Conservation (phyloP, 2,888 invertebrate species). For the Eupithecia centaureata region DNA sequence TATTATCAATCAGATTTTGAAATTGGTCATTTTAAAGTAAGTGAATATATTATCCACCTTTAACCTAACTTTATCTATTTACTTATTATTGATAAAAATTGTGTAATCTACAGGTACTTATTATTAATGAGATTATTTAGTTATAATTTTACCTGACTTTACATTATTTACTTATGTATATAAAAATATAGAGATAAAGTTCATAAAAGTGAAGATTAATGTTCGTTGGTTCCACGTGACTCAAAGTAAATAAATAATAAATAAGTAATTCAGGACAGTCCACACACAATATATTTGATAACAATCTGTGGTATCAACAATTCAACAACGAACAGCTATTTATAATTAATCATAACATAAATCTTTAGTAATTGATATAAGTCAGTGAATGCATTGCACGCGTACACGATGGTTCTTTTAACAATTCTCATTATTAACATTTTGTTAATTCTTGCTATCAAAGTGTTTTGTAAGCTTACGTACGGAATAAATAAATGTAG, state of each 20-base stretch:
- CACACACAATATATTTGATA: no score
- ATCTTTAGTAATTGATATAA: neutral
- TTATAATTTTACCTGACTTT: no score
- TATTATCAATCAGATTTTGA: neutral
- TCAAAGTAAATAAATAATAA: no score
- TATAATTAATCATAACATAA: neutral
- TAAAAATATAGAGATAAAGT: neutral
- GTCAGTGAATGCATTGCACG: neutral
- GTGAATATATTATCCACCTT: no score
- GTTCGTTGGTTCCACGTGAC: neutral
- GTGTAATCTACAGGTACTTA: no score
- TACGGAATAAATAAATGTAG: conserved; percentile 61
- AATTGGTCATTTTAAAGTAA: neutral
- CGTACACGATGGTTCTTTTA: neutral
- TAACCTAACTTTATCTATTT: no score
- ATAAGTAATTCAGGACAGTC: no score
- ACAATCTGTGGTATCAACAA: neutral
- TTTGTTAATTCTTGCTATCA: conserved; percentile 33
- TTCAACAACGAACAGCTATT: neutral
- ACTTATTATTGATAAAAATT: no score
- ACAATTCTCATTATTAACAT: neutral
- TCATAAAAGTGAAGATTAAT: no score
- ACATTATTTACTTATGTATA: no score
- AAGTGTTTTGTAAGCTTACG: conserved; percentile 54
- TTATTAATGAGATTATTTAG: no score